Evolutionary conservation across 2,888 invertebrate genomes (phyloP).

Genomic region (Opisthograptis luteolata): DNA sequence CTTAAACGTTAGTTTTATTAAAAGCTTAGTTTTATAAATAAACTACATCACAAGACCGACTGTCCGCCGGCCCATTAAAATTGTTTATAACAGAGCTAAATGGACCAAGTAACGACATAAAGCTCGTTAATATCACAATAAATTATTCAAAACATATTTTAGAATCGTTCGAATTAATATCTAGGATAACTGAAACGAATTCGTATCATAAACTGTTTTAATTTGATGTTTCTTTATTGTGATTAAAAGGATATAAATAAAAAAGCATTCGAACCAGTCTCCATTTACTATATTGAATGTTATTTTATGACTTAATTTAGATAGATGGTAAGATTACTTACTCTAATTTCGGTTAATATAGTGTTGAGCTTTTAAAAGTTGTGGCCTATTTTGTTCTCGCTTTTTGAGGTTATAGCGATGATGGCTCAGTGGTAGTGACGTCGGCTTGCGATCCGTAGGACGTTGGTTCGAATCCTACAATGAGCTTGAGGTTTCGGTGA

Average conservation of each 20-base stretch:
- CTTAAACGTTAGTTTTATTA: neutral
- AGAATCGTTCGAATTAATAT: constrained; percentile 22
- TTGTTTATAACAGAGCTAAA: constrained; percentile 17
- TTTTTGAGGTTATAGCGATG: no score
- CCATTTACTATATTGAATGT: neutral
- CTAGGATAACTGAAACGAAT: constrained; percentile 21
- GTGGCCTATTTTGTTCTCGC: no score
- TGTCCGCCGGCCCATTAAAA: constrained; percentile 15
- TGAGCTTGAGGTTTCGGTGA: no score
- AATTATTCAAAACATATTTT: constrained; percentile 24
- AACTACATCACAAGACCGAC: constrained; percentile 17
- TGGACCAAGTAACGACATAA: constrained; percentile 16
- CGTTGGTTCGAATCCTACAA: no score
- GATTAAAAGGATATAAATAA: constrained; percentile 5
- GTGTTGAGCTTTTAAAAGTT: no score
- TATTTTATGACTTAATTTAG: constrained; percentile 20
- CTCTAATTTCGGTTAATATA: no score
- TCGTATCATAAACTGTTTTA: constrained; percentile 13
- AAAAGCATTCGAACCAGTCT: constrained; percentile 8
- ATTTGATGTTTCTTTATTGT: constrained; percentile 9
- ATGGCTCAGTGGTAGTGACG: no score
- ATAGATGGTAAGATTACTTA: no score
- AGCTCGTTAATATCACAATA: constrained; percentile 22
- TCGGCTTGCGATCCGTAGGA: no score
- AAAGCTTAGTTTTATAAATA: constrained; percentile 3